Percentiles rank a stretch among this genome's conserved stretches.
Conservation (phyloP, 2,888 invertebrate species). For the Allophyes oxyacanthae region DNA sequence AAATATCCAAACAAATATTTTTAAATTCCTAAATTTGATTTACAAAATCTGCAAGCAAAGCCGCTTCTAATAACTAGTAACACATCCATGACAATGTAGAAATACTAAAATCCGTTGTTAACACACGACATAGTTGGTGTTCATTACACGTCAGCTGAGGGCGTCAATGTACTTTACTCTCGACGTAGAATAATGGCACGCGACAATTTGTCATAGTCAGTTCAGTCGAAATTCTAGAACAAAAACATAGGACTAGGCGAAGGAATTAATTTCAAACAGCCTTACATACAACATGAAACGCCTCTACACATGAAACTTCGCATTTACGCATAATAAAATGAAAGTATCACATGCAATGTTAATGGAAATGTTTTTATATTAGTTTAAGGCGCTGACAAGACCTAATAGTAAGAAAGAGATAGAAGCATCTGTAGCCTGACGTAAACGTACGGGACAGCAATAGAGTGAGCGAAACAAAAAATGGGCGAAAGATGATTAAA, state of each 20-base stretch:
- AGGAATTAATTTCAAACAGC: neutral
- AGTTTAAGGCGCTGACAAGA: no score
- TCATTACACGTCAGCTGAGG: slow-evolving; percentile 5
- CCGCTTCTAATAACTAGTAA: neutral
- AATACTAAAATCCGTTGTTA: slow-evolving; percentile 22
- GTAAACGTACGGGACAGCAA: no score
- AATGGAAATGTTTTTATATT: neutral
- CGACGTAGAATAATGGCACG: slow-evolving; percentile 1
- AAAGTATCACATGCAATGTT: neutral
- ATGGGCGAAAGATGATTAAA: no score
- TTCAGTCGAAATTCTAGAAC: slow-evolving; percentile 1
- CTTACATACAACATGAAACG: neutral
- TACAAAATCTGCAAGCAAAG: neutral
- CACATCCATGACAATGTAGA: neutral
- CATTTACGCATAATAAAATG: neutral
- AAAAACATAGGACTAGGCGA: neutral
- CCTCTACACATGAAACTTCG: neutral
- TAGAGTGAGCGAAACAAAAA: no score
- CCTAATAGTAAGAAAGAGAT: neutral
- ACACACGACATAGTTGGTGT: slow-evolving; percentile 8
- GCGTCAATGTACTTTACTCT: slow-evolving; percentile 9
- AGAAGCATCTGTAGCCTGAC: no score
- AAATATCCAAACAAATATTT: no score
- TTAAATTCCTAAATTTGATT: no score
- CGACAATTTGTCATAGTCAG: slow-evolving; percentile 18